These are phyloP conservation scores for Heterodera carotae DNA, from an alignment of 1,140 invertebrate species.

Conservation along the genomic window DNA sequence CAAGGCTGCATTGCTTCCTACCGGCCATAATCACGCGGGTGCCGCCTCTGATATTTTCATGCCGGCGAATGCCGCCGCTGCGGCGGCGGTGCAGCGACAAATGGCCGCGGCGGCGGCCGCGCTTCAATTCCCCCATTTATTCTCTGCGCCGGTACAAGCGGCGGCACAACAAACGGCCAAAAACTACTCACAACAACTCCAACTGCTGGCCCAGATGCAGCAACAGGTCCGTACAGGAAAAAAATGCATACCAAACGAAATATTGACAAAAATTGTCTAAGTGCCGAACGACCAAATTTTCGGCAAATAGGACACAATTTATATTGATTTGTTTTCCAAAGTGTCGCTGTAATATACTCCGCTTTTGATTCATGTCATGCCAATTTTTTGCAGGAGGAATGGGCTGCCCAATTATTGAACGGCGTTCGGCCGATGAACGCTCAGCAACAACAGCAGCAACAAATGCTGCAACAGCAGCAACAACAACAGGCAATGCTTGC, in stretches of 20 bases:
- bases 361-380: too few relatives aligned
- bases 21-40: not conserved
- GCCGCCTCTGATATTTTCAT: not conserved
- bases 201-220: conserved; percentile 25
- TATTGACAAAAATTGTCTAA: too few relatives aligned
- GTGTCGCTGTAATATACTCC: too few relatives aligned
- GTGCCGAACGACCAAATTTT: too few relatives aligned
- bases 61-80: conserved; percentile 17
- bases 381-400: conserved; percentile 16
- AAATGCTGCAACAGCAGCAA: conserved; percentile 8
- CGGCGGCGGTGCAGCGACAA: conserved; percentile 19
- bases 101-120: conserved; percentile 24
- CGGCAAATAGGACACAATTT: too few relatives aligned
- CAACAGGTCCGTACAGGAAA: conserved; percentile 7
- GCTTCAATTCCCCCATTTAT: conserved; percentile 28
- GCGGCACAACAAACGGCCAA: conserved; percentile 29
- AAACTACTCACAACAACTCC: conserved; percentile 24
- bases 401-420: conserved; percentile 27
- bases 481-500: not conserved
- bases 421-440: conserved; percentile 11
- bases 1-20: not conserved
- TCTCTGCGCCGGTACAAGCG: conserved; percentile 22
- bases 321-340: too few relatives aligned
- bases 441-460: conserved; percentile 17
- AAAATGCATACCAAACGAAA: too few relatives aligned